Conservation (phyloP, 2,797 vertebrate species). For the Epinephelus awoara region DNA sequence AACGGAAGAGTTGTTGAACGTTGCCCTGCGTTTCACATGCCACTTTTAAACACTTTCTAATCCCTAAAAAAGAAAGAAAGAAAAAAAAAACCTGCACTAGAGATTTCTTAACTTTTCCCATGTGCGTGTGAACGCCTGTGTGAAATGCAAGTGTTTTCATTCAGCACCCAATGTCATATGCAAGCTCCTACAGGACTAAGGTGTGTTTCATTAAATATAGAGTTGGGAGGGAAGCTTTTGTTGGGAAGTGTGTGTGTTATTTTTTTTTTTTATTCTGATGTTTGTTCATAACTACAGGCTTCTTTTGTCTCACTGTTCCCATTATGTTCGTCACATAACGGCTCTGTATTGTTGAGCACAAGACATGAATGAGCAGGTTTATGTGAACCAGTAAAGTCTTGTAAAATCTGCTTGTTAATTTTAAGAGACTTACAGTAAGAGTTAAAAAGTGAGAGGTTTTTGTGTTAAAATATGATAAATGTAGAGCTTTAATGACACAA, state of each 20-base stretch:
- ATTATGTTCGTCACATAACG: conserved; percentile 51
- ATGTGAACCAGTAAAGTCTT: background rate
- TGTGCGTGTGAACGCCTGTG: conserved; percentile 1
- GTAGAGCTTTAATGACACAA: background rate
- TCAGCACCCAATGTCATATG: conserved; percentile 45
- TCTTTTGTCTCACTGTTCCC: conserved; percentile 68
- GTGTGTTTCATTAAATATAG: conserved; percentile 68
- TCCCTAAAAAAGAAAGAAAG: conserved; percentile 19
- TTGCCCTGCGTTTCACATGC: conserved; percentile 56
- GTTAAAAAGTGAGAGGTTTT: background rate
- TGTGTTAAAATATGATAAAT: background rate
- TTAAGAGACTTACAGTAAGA: background rate
- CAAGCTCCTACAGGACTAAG: conserved; percentile 82
- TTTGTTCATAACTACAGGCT: conserved; percentile 46
- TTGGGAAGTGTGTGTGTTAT: conserved; percentile 54
- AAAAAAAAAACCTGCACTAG: conserved; percentile 10
- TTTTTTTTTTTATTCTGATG: conserved; percentile 30
- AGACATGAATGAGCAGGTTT: conserved; percentile 57
- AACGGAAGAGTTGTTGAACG: conserved; percentile 70
- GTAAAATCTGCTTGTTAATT: background rate
- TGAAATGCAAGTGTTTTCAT: conserved; percentile 14
- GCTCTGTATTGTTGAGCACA: conserved; percentile 50
- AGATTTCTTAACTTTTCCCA: conserved; percentile 53
- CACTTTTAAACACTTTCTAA: conserved; percentile 67
- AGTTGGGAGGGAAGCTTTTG: conserved; percentile 69